Base-by-base conservation (phyloP, 2,113 vertebrate genomes). In the Petrocephalus zakoni region DNA sequence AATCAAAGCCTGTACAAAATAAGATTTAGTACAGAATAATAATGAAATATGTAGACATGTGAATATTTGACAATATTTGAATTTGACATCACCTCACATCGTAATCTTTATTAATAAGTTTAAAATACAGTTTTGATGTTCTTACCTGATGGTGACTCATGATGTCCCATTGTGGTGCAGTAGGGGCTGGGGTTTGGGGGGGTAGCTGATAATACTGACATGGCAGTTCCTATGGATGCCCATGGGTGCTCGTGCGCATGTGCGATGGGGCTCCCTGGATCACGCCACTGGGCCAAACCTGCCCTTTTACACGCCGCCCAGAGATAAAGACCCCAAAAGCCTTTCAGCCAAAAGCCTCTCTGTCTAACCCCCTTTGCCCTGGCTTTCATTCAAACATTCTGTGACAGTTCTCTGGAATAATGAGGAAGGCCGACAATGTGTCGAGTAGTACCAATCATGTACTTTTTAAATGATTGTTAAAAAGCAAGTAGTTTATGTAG, bases 141-240 rank as follows among this genome's bases (percentile, higher is more conserved):
- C 46, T 90, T 91, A 93, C 94, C 93, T 92, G 92, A 91, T 90
- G 88, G 53, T 90, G 88, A 91, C 87, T 84, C 61, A 68, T 89
- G 88, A 6, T 0, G 87, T 91, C 88, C 90, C 83, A 88, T 37
- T 0, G 25, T 82, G 34, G 68, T 46, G 52, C 81, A 87, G 64
- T 5, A 37, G 75, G 55, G 13, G 88, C 83, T 55, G 58, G 61
- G 56, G 22, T 78, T 52, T 53, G 53, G 53, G 51, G 51, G 68
- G 81, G 89, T 87, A 13, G 85, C 52, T 4, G 58, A 25, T 64
- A 64, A 90, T 90, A 90, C 91, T 92, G 91, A 88, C 90, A 92
- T 92, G 91, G 89, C 91, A 93, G 92, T 92, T 86, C 89, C 85
- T 86, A 90, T 42, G 91, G 91, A 86, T 88, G 86, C 89, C 88